These are phyloP conservation scores for Autographa gamma DNA, from an alignment of 2,888 invertebrate species.

Conservation along the genomic window DNA sequence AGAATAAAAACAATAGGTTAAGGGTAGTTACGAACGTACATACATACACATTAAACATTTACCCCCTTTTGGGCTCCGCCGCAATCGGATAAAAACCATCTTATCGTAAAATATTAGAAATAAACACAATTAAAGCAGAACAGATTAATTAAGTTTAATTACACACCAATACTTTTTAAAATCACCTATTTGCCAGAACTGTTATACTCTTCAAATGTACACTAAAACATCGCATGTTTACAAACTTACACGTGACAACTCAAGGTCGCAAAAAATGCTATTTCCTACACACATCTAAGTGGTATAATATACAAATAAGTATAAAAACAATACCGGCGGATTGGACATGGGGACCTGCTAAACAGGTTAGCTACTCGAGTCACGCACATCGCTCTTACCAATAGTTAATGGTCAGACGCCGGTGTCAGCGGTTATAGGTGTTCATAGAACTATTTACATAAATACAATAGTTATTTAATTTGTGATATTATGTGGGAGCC, in stretches of 20 bases:
- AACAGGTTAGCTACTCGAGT: constrained; percentile 24
- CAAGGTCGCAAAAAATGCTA: background rate
- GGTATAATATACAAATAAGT: background rate
- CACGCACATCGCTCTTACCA: background rate
- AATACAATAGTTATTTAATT: constrained; percentile 7
- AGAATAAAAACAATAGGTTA: too few relatives aligned
- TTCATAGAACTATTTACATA: constrained; percentile 7
- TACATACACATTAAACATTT: too few relatives aligned
- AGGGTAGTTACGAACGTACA: too few relatives aligned
- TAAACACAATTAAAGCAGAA: too few relatives aligned
- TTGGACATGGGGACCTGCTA: constrained; percentile 20
- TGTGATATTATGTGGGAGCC: constrained; percentile 67
- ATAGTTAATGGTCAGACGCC: background rate
- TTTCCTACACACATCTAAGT: background rate
- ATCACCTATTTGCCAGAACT: too few relatives aligned
- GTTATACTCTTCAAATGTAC: too few relatives aligned
- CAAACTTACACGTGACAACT: background rate
- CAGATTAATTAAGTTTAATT: too few relatives aligned
- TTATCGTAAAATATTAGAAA: too few relatives aligned
- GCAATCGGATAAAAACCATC: too few relatives aligned
- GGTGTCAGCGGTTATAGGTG: background rate
- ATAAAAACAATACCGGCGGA: background rate
- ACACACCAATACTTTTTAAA: too few relatives aligned
- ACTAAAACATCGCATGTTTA: background rate
- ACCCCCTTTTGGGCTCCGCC: too few relatives aligned